A percentile compares a stretch with the other conserved stretches of the same genome.
These are phyloP conservation scores for Ammospiza caudacuta DNA, from an alignment of 2,113 vertebrate species.

Conservation along the genomic window DNA sequence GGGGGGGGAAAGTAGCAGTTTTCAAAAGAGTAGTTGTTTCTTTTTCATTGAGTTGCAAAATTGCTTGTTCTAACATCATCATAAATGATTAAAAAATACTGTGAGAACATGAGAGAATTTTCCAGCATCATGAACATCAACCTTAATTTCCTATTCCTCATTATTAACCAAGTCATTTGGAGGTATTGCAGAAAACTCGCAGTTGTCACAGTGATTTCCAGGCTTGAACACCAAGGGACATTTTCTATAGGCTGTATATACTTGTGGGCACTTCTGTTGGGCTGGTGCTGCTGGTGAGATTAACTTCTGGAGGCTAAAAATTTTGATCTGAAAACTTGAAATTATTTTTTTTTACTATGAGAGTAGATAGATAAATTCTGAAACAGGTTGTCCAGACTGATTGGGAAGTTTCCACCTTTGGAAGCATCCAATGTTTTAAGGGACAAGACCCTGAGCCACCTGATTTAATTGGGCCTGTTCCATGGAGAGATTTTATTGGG, in stretches of 20 bases:
- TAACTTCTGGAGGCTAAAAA: background rate
- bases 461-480: background rate
- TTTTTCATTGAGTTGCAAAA: background rate
- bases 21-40: background rate
- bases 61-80: background rate
- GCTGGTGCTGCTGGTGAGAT: background rate
- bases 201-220: background rate
- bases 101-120: background rate
- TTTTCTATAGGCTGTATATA: background rate
- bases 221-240: background rate
- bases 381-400: background rate
- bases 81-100: background rate
- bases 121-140: background rate
- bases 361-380: background rate
- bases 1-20: accelerated
- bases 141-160: background rate
- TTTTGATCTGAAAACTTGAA: background rate
- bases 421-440: background rate
- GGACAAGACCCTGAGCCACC: background rate
- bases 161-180: background rate
- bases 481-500: background rate
- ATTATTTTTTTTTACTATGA: background rate
- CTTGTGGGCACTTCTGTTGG: background rate
- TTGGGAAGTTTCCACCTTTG: background rate
- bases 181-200: background rate